A percentile compares a stretch with the other conserved stretches of the same genome.
Evolutionary conservation across 2,113 vertebrate genomes (phyloP).

Genomic region (Phaethon lepturus): DNA sequence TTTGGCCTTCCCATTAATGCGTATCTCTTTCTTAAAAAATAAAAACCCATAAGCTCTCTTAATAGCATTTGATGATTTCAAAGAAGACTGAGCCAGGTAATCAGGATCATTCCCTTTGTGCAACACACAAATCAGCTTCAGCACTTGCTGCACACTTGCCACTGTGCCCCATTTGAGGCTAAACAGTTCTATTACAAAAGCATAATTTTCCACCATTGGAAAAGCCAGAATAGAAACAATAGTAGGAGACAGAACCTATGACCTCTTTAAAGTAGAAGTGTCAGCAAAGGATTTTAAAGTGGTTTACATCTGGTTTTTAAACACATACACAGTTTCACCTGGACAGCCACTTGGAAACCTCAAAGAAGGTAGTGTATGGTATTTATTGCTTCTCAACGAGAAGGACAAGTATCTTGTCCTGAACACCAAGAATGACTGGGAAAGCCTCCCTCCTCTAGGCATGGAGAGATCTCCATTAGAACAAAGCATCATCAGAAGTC

Average conservation of each 20-base stretch:
- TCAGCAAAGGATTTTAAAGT: background rate
- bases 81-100: background rate
- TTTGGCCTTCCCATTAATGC: background rate
- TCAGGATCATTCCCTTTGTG: background rate
- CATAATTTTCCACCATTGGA: background rate
- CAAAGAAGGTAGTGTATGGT: background rate
- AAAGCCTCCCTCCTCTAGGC: slow-evolving; percentile 36
- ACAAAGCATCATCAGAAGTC: slow-evolving; percentile 18
- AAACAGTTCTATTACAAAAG: background rate
- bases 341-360: background rate
- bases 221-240: background rate
- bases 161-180: background rate
- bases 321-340: background rate
- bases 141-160: background rate
- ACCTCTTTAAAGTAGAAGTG: background rate
- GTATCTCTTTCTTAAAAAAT: background rate
- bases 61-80: background rate
- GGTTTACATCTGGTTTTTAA: background rate
- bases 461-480: background rate
- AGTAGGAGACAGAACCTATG: background rate
- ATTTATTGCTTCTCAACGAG: background rate
- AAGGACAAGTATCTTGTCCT: background rate
- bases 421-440: background rate
- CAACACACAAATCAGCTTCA: background rate
- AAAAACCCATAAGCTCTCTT: background rate